phyloP scores from a whole-genome alignment of 2,888 invertebrate genomes.

The Ectemnius cavifrons region DNA sequence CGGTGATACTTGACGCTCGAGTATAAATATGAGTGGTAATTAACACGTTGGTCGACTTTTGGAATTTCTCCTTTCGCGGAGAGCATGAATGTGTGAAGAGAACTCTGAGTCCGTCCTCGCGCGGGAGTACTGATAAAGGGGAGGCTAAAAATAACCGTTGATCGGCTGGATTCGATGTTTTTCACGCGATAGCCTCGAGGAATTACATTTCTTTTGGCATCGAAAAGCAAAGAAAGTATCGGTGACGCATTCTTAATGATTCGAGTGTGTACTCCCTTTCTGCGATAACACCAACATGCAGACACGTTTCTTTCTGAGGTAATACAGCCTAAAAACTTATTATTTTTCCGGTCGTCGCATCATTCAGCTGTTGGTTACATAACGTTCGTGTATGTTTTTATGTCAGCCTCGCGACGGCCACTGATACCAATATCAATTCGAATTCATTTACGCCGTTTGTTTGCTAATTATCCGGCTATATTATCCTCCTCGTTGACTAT shows the following conservation, averaged over 20 bases:
- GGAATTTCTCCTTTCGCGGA: no score
- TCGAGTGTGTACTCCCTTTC: no score
- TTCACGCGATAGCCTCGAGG: background rate
- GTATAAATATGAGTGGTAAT: no score
- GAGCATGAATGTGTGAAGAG: no score
- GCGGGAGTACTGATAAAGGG: background rate
- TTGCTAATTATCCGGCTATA: conserved; percentile 43
- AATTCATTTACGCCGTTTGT: conserved; percentile 22
- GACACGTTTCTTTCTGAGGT: no score
- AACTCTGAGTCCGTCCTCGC: no score
- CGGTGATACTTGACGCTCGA: no score
- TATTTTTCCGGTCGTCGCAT: conserved; percentile 10
- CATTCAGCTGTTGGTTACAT: conserved; percentile 31
- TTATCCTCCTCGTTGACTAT: conserved; percentile 37
- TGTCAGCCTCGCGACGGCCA: conserved; percentile 21
- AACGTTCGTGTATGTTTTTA: conserved; percentile 30
- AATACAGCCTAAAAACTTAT: background rate
- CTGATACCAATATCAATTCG: conserved; percentile 41
- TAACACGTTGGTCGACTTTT: no score
- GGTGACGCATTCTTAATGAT: no score
- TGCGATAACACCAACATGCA: no score
- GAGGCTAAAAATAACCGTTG: conserved; percentile 2
- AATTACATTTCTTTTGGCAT: background rate
- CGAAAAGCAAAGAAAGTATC: no score
- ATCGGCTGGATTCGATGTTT: conserved; percentile 5